Evolutionary conservation across 2,888 invertebrate genomes (phyloP), one percentile per base, ranked within the genome.

Genomic region (Thymelicus acteon): DNA sequence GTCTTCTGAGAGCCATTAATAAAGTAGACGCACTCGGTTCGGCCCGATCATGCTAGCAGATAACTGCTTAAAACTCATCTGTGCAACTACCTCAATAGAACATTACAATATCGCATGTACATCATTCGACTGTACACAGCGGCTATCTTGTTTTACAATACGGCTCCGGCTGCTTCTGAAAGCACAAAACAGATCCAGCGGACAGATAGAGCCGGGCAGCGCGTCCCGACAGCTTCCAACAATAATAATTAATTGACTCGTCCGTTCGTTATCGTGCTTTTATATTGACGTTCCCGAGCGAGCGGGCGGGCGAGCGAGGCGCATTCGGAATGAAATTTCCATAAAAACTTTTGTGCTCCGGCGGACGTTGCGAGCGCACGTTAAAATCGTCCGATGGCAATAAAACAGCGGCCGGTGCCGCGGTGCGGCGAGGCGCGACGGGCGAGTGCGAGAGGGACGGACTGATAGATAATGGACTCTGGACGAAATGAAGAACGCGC

Each of bases 241-340:
- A 92, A 93, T 92, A 92, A 93, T 93, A 93, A 93, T 93, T 93
- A 93, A 93, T 93, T 93, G 93, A 93, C 92, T 93, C 91, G 92
- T 93, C 92, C 91, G 91, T 93, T 93, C 92, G 93, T 93, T 93
- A 92, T 93, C 92, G 90, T 92, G 92, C 93, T 91, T 92, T 92
- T 92, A 92, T 92, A 93, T 93, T 92, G 92, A 92, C 91, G 93
- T 91, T 88, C 91, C 79, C 90, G 89, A 88, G 84, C 89, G 90
- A 89, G 90, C 90, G 84, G 88, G 89, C 62, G 57, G 57, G 13
- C 89, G 90, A 87, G 88, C 88, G 92, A 88, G 89, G 89, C 92
- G 92, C 91, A 92, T 91, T 93, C 86, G 92, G 89, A 93, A 93
- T 92, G 93, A 93, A 93, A 93, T 93, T 93, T 93, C 93, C 93